Evolutionary conservation across 2,797 vertebrate genomes (phyloP).

Genomic region (Lophotriccus pileatus): DNA sequence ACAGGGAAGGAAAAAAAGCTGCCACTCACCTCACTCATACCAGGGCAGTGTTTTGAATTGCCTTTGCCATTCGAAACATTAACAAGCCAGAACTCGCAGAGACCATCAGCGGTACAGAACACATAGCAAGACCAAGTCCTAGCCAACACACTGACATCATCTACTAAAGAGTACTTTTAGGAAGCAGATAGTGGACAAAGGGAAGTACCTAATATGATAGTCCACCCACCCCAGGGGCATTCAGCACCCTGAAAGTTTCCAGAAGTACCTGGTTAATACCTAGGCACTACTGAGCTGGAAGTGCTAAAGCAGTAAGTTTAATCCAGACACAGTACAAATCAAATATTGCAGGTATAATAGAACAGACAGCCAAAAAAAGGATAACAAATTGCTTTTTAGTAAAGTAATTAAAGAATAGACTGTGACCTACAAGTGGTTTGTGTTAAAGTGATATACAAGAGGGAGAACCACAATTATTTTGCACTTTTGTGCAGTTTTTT

Average conservation of each 20-base stretch:
- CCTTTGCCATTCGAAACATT: neutral
- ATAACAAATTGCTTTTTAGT: neutral
- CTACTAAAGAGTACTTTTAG: neutral
- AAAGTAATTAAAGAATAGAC: neutral
- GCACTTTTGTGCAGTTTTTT: neutral
- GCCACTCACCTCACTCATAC: neutral
- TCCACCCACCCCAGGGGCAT: neutral
- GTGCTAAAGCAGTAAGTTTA: neutral
- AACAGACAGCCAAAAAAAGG: neutral
- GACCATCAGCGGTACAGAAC: neutral
- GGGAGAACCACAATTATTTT: neutral
- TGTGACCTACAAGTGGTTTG: neutral
- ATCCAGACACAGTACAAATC: neutral
- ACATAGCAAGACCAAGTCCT: neutral
- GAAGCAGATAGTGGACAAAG: neutral
- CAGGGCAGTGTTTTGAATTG: neutral
- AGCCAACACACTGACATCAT: neutral
- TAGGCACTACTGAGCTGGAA: neutral
- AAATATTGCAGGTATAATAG: neutral
- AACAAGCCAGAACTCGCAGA: neutral
- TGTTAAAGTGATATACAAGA: neutral
- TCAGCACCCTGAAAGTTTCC: neutral
- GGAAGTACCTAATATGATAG: rapidly evolving
- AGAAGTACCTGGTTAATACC: neutral
- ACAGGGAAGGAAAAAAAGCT: neutral